Percentiles rank a stretch among this genome's conserved stretches.
phyloP scores from a whole-genome alignment of 2,797 vertebrate species.

The Argya squamiceps region DNA sequence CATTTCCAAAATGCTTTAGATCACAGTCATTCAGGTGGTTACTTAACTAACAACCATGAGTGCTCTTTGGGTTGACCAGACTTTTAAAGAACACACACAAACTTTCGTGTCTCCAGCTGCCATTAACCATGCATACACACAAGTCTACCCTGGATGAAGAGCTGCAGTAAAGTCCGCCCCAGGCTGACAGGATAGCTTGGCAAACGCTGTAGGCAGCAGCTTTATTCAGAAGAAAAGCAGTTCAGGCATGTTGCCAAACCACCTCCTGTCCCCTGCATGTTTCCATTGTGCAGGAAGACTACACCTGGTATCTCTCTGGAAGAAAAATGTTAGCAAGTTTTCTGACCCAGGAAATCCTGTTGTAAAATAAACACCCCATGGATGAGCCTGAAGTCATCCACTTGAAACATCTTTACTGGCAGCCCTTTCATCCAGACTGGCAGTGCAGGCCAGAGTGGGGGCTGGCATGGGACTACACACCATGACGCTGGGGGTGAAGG shows the following conservation, averaged over 20 bases:
- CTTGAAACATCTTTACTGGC: not conserved
- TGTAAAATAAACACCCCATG: not conserved
- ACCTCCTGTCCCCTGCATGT: rapidly evolving
- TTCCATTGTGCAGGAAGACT: not conserved
- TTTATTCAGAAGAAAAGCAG: not conserved
- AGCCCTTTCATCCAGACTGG: not conserved
- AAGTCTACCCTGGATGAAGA: rapidly evolving
- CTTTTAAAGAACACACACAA: rapidly evolving
- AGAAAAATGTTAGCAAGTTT: not conserved
- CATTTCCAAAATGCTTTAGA: not conserved
- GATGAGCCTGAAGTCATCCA: not conserved
- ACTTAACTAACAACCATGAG: not conserved
- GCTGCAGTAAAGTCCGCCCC: too few species aligned
- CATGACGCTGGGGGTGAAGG: rapidly evolving
- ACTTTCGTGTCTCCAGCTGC: not conserved
- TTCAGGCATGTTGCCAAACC: not conserved
- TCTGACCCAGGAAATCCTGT: not conserved
- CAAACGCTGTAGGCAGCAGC: not conserved
- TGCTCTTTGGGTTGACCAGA: rapidly evolving
- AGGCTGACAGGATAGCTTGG: not conserved
- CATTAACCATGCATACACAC: rapidly evolving
- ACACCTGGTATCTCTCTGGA: not conserved
- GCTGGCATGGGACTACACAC: rapidly evolving
- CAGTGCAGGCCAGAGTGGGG: rapidly evolving
- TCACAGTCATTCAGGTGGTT: not conserved